phyloP scores from a whole-genome alignment of 2,113 vertebrate species.

The Polyodon spathula region DNA sequence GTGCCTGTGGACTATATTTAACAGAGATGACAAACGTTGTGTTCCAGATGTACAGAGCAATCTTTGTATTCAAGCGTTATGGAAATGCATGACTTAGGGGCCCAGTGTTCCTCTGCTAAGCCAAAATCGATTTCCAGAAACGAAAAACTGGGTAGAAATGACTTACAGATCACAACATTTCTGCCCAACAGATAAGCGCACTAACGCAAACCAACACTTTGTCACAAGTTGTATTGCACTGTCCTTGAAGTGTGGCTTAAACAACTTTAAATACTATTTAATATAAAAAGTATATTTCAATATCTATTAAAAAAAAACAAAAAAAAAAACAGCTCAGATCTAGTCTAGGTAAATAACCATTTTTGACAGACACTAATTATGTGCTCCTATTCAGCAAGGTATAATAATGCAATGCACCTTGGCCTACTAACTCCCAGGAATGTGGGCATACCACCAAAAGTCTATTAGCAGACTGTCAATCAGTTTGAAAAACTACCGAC shows the following conservation, averaged over 20 bases:
- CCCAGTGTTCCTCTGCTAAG: slow-evolving; percentile 58
- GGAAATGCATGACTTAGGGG: slow-evolving; percentile 50
- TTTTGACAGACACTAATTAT: not conserved
- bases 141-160: not conserved
- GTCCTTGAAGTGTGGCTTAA: too few relatives aligned
- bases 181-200: not conserved
- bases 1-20: slow-evolving; percentile 49
- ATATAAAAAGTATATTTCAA: too few relatives aligned
- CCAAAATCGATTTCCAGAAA: slow-evolving; percentile 37
- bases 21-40: slow-evolving; percentile 63
- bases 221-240: too few relatives aligned
- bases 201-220: slow-evolving; percentile 21
- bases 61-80: slow-evolving; percentile 57
- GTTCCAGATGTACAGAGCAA: slow-evolving; percentile 64
- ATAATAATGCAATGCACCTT: not conserved
- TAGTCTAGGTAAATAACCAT: not conserved
- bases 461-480: not conserved
- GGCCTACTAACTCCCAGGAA: not conserved
- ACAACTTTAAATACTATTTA: too few relatives aligned
- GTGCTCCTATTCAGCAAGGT: not conserved
- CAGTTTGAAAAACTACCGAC: not conserved
- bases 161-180: too few relatives aligned
- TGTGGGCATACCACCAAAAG: not conserved
- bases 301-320: too few relatives aligned
- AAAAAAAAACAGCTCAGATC: too few relatives aligned